Evolutionary conservation across 2,113 vertebrate genomes (phyloP), one percentile per base, ranked within the genome.

Genomic region (Vanacampus margaritifer): DNA sequence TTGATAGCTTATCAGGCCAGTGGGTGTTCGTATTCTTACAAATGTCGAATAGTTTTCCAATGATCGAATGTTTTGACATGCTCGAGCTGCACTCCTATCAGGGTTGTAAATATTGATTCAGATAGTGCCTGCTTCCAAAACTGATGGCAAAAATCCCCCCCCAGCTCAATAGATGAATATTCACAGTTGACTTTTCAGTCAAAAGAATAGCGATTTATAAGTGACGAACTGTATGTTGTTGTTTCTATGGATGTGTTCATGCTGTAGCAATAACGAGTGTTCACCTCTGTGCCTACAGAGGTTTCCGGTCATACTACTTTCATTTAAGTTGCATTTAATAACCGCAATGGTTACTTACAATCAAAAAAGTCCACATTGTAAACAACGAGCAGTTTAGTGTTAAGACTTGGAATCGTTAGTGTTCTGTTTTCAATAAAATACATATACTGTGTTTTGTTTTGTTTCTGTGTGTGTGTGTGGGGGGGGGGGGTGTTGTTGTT

Each of bases 201-300:
- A 28, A 28, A 56, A 24, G 16, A 28, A 56, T 56, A 56, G 13
- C 51, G 16, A 26, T 57, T 16, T 57, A 9, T 56, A 17, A 57
- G 26, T 57, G 28, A 57, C 26, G 32, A 32, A 35, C 2, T 32
- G 9, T 32, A 36, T 41, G 7, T 59, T 50, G 59, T 32, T 14
- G 32, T 9, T 48, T 41, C 14, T 6, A 13, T 57, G 3, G 26
- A 12, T 24, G 37, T 59, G 43, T 48, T 39, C 43, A 45, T 14
- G 14, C 65, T 59, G 71, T 48, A 66, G 64, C 62, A 71, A 78
- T 73, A 72, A 70, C 72, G 26, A 77, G 65, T 53, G 48, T 82
- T 87, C 71, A 79, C 61, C 79, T 83, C 70, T 76, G 85, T 87
- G 86, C 84, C 84, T 90, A 81, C 58, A 65, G 64, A 70, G 65